These are phyloP conservation scores for Emydoidea blandingii DNA, from an alignment of 2,797 vertebrate species.

Conservation along the genomic window DNA sequence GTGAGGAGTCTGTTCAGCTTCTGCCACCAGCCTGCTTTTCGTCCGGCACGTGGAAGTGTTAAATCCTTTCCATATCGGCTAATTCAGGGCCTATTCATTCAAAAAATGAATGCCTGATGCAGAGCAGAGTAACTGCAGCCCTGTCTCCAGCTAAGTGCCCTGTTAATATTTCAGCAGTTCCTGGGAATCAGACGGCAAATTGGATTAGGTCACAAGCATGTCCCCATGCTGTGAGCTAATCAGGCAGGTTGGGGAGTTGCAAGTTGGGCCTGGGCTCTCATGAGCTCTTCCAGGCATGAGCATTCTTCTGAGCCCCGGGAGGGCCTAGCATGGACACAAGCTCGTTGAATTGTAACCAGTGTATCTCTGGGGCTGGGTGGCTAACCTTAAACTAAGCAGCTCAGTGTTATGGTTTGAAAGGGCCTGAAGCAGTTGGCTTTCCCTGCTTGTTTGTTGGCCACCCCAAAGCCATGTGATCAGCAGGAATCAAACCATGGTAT, in stretches of 20 bases:
- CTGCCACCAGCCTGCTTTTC: neutral
- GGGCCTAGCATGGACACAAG: too few relatives aligned
- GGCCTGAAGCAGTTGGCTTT: neutral
- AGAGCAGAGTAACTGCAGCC: neutral
- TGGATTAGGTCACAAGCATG: too few relatives aligned
- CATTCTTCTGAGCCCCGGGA: neutral
- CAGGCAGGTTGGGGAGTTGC: neutral
- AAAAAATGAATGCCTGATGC: neutral
- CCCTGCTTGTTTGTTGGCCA: neutral
- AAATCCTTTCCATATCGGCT: neutral
- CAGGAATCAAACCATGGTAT: neutral
- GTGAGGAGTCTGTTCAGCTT: accelerated
- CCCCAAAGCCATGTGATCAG: neutral
- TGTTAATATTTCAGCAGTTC: neutral
- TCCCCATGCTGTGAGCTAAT: neutral
- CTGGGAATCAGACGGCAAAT: neutral
- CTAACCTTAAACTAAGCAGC: neutral
- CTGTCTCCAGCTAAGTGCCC: neutral
- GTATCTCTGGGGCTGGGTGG: neutral
- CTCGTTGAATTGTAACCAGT: neutral
- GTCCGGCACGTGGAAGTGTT: neutral
- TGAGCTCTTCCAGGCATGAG: neutral
- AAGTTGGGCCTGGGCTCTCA: neutral
- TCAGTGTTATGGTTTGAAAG: neutral
- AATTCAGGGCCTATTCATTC: neutral